phyloP scores from a whole-genome alignment of 2,888 invertebrate genomes.

The Heliconius hortense region DNA sequence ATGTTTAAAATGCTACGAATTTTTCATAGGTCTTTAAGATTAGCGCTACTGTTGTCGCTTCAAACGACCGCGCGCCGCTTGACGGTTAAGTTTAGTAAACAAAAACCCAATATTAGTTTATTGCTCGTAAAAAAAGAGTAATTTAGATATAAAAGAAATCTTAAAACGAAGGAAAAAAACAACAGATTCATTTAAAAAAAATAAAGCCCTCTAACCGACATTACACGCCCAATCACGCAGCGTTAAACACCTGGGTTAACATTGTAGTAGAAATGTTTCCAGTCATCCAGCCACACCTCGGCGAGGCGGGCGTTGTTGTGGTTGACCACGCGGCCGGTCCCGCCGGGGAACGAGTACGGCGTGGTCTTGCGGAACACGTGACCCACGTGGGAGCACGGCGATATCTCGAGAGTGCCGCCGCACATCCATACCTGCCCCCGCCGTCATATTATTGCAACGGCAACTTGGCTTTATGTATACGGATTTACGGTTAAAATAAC shows the following conservation, averaged over 20 bases:
- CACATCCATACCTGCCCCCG: slow-evolving; percentile 96
- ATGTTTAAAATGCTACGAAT: background rate
- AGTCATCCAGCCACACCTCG: slow-evolving; percentile 99
- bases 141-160: background rate
- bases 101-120: background rate
- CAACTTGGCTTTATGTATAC: slow-evolving; percentile 6
- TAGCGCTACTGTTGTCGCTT: background rate
- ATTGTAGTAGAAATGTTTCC: slow-evolving; percentile 99
- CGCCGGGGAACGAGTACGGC: slow-evolving; percentile 99
- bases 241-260: slow-evolving; percentile 93
- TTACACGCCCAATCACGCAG: slow-evolving; percentile 31
- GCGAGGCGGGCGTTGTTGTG: slow-evolving; percentile 99
- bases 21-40: background rate
- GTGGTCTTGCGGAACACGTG: slow-evolving; percentile 99
- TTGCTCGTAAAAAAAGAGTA: background rate
- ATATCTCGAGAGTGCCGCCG: slow-evolving; percentile 96
- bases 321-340: slow-evolving; percentile 97
- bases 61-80: background rate
- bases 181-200: background rate
- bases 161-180: background rate
- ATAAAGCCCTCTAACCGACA: slow-evolving; percentile 18
- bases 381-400: slow-evolving; percentile 97
- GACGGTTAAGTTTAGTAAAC: background rate
- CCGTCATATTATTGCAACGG: slow-evolving; percentile 34
- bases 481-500: background rate